Percentiles rank a stretch among this genome's conserved stretches.
phyloP scores from a whole-genome alignment of 2,888 invertebrate species.

The Geophilus truncorum region DNA sequence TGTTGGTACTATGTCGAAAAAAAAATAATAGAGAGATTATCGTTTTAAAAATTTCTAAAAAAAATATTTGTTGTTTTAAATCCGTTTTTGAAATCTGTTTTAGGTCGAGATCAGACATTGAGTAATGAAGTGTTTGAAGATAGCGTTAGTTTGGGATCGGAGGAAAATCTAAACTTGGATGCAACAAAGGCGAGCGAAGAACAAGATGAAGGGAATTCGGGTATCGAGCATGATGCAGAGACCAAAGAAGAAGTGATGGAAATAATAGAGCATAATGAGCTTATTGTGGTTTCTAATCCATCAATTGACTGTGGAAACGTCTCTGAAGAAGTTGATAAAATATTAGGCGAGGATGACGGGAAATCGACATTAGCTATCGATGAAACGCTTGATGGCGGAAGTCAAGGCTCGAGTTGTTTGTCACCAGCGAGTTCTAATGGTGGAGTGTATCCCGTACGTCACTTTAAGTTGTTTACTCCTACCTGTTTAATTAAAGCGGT shows the following conservation, averaged over 20 bases:
- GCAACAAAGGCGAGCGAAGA: not conserved
- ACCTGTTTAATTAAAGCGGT: too few species aligned
- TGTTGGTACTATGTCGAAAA: conserved; percentile 42
- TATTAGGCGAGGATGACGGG: not conserved
- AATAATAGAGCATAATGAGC: not conserved
- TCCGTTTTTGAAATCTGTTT: too few species aligned
- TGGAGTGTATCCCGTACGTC: conserved; percentile 76
- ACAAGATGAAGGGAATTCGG: conserved; percentile 33
- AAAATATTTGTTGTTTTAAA: too few species aligned
- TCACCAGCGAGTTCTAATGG: conserved; percentile 89
- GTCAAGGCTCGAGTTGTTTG: conserved; percentile 58
- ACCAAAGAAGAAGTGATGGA: conserved; percentile 36
- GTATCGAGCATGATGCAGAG: not conserved
- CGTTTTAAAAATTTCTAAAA: not conserved
- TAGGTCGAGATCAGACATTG: conserved; percentile 46
- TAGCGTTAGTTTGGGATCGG: conserved; percentile 50
- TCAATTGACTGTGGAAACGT: conserved; percentile 51
- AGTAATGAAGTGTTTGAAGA: conserved; percentile 54
- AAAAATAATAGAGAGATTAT: not conserved
- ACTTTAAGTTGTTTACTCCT: not conserved
- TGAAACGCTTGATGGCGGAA: conserved; percentile 35
- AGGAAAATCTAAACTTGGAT: conserved; percentile 32
- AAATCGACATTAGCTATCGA: conserved; percentile 32
- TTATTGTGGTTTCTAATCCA: conserved; percentile 46
- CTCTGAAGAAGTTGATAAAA: conserved; percentile 38